Conservation (phyloP, 2,888 invertebrate species). For the Micoletzkya japonica region DNA sequence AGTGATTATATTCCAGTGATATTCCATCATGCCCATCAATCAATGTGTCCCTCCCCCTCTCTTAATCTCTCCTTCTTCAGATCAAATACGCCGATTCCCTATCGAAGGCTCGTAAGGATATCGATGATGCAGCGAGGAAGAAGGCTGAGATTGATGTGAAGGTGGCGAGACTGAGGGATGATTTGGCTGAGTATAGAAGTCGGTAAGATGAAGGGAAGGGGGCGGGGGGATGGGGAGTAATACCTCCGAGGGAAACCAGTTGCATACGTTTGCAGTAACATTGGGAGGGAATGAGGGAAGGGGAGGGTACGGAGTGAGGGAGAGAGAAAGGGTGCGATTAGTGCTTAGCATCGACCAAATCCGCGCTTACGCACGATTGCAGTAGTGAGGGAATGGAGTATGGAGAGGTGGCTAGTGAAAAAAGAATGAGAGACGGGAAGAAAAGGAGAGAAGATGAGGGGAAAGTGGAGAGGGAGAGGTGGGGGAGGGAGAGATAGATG, state of each 20-base stretch:
- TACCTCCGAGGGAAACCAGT: background rate
- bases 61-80: too few relatives aligned
- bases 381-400: slow-evolving; percentile 1
- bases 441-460: background rate
- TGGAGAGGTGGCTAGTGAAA: background rate
- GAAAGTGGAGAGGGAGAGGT: slow-evolving; percentile 5
- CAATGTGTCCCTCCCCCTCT: too few relatives aligned
- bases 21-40: too few relatives aligned
- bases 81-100: slow-evolving; percentile 67
- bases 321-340: too few relatives aligned
- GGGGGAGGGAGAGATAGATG: background rate
- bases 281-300: slow-evolving; percentile 1
- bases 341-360: background rate
- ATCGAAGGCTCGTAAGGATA: slow-evolving; percentile 67
- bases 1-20: background rate
- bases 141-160: slow-evolving; percentile 68
- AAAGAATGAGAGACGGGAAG: background rate
- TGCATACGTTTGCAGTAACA: background rate
- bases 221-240: background rate
- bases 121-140: slow-evolving; percentile 68
- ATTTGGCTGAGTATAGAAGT: slow-evolving; percentile 64
- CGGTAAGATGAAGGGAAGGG: slow-evolving; percentile 38
- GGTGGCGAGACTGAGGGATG: slow-evolving; percentile 66
- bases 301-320: background rate
- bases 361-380: background rate